Evolutionary conservation across 2,113 vertebrate species (phyloP).

Genomic region (Dolichallabes microphthalmus): DNA sequence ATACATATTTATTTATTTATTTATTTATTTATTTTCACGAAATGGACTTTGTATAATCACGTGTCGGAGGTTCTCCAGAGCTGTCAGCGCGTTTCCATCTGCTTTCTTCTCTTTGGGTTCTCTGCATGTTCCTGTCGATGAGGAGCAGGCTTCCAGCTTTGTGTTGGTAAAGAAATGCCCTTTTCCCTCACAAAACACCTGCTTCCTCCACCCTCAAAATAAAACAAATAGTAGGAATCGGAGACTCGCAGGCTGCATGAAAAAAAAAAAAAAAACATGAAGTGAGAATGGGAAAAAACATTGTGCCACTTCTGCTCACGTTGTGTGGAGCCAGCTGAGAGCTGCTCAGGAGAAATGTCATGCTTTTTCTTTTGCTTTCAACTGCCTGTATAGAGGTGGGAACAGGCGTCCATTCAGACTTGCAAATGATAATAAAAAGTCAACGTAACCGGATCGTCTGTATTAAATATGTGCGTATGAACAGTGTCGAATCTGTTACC

Average conservation of each 20-base stretch:
- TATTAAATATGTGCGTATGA: neutral
- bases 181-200: slow-evolving; percentile 48
- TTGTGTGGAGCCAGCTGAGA: slow-evolving; percentile 5
- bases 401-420: neutral
- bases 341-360: neutral
- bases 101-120: neutral
- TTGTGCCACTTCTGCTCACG: slow-evolving; percentile 30
- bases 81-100: neutral
- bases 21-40: slow-evolving; percentile 12
- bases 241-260: slow-evolving; percentile 58
- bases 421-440: neutral
- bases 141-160: neutral
- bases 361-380: neutral
- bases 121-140: neutral
- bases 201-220: slow-evolving; percentile 51
- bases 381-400: too few species aligned
- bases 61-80: slow-evolving; percentile 6
- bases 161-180: slow-evolving; percentile 32
- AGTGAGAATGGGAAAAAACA: slow-evolving; percentile 36
- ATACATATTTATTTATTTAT: neutral
- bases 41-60: slow-evolving; percentile 35
- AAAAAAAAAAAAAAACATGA: slow-evolving; percentile 17
- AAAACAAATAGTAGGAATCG: slow-evolving; percentile 60
- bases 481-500: neutral
- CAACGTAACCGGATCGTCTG: neutral